Conservation (phyloP, 2,888 invertebrate species). For the Temnothorax ravouxi region DNA sequence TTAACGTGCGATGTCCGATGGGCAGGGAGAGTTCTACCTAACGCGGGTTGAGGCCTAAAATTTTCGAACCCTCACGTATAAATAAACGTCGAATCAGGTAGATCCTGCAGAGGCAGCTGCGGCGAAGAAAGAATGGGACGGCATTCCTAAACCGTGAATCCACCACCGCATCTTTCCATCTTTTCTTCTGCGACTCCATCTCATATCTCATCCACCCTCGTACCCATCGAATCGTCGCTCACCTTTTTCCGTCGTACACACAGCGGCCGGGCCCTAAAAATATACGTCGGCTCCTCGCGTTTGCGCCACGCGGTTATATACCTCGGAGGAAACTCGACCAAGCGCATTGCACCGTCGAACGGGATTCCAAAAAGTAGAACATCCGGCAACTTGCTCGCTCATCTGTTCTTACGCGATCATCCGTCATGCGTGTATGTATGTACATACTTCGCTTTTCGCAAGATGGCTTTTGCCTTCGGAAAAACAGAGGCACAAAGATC, state of each 20-base stretch:
- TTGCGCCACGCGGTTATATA: constrained; percentile 64
- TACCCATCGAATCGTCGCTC: background rate
- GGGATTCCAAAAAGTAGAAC: constrained; percentile 77
- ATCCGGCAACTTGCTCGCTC: constrained; percentile 67
- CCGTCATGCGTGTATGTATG: constrained; percentile 2
- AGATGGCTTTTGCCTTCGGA: constrained; percentile 17
- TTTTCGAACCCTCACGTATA: constrained; percentile 56
- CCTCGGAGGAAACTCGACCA: constrained; percentile 66
- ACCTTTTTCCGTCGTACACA: constrained; percentile 33
- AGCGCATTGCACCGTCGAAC: constrained; percentile 59
- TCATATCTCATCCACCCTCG: background rate
- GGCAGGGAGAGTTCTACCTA: background rate
- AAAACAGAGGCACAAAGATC: constrained; percentile 5
- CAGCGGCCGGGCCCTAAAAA: constrained; percentile 76
- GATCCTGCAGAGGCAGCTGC: constrained; percentile 43
- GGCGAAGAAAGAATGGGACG: constrained; percentile 66
- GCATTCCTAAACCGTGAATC: constrained; percentile 81
- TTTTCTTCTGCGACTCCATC: constrained; percentile 43
- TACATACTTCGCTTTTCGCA: background rate
- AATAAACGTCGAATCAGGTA: constrained; percentile 60
- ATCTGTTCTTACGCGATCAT: constrained; percentile 57
- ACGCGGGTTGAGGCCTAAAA: constrained; percentile 25
- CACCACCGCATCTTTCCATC: constrained; percentile 28
- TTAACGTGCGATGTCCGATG: background rate
- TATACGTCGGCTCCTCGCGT: constrained; percentile 59